phyloP scores from a whole-genome alignment of 1,140 invertebrate genomes.

The Euura saliciscinereae region DNA sequence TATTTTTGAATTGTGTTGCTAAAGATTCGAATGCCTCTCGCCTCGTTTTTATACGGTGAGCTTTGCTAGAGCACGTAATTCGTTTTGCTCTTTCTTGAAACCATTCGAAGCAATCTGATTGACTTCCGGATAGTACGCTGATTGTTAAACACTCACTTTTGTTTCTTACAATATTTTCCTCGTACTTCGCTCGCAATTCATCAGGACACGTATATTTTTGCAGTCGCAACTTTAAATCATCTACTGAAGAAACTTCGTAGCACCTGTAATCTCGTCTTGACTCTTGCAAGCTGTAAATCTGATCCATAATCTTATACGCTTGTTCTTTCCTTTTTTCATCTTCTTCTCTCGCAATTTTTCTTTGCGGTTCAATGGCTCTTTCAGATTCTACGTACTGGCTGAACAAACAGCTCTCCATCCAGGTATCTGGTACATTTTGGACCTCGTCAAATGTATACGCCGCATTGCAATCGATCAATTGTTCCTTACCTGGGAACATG shows the following conservation, averaged over 20 bases:
- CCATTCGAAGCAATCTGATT: conserved; percentile 25
- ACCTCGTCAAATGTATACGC: conserved; percentile 8
- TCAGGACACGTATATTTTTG: background rate
- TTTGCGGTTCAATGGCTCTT: background rate
- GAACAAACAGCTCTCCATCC: too few relatives aligned
- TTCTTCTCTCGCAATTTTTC: conserved; percentile 12
- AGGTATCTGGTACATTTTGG: background rate
- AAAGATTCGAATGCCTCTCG: conserved; percentile 23
- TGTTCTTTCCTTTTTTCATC: conserved; percentile 7
- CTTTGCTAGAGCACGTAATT: conserved; percentile 29
- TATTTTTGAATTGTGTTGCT: conserved; percentile 26
- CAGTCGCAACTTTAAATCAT: background rate
- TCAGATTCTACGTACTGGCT: conserved; percentile 10
- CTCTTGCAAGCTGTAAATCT: background rate
- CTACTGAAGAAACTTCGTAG: background rate
- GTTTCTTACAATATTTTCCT: conserved; percentile 16
- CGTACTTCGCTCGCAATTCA: background rate
- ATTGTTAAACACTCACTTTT: conserved; percentile 20
- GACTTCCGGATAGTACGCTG: conserved; percentile 22
- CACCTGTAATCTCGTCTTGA: background rate
- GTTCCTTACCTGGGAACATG: conserved; percentile 4
- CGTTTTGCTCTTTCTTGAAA: conserved; percentile 25
- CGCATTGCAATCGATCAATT: conserved; percentile 15
- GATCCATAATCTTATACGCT: background rate
- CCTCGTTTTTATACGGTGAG: conserved; percentile 32